Evolutionary conservation across 2,113 vertebrate species (phyloP).

Genomic region (Cynopterus brachyotis): DNA sequence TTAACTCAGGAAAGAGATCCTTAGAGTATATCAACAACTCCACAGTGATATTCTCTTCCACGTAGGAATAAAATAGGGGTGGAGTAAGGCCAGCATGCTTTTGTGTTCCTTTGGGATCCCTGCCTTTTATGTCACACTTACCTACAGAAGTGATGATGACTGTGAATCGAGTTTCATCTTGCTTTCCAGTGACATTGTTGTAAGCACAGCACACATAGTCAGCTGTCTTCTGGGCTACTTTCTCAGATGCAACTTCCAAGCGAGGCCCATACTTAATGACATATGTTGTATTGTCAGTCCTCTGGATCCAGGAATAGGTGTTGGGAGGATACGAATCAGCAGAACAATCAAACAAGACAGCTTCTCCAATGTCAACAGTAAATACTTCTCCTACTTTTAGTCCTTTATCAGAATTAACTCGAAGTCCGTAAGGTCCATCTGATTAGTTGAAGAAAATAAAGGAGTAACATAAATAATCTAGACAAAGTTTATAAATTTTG

Average conservation of each 20-base stretch:
- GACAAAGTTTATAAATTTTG: not conserved
- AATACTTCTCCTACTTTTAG: constrained; percentile 91
- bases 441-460: constrained; percentile 50
- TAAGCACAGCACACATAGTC: constrained; percentile 93
- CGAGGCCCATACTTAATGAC: constrained; percentile 90
- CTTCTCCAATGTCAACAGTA: constrained; percentile 91
- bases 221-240: constrained; percentile 84
- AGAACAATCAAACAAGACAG: constrained; percentile 92
- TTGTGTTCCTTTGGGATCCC: not conserved
- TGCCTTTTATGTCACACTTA: constrained; percentile 72
- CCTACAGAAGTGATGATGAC: constrained; percentile 90
- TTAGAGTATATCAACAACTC: not conserved
- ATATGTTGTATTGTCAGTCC: constrained; percentile 86
- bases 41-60: not conserved
- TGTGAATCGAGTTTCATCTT: constrained; percentile 91
- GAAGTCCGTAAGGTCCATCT: constrained; percentile 97
- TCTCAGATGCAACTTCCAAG: constrained; percentile 88
- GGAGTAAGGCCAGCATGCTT: not conserved
- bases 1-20: not conserved
- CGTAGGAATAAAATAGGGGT: not conserved
- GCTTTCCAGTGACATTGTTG: constrained; percentile 93
- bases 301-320: constrained; percentile 93
- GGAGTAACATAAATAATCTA: constrained; percentile 6
- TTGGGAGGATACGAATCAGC: constrained; percentile 98
- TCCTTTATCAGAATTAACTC: constrained; percentile 92